Evolutionary conservation across 2,797 vertebrate genomes (phyloP).

Genomic region (Naso thynnoides): DNA sequence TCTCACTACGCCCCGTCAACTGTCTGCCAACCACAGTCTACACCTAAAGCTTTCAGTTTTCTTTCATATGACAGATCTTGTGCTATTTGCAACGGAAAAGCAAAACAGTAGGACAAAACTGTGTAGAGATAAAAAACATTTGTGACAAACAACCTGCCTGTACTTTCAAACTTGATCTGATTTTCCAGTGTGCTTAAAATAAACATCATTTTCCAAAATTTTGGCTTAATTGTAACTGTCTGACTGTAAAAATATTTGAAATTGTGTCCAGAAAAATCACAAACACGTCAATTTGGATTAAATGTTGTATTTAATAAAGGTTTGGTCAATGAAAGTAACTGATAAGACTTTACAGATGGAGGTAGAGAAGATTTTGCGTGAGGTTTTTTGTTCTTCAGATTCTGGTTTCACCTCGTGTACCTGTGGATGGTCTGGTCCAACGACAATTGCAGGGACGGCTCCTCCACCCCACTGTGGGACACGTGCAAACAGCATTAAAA

Average conservation of each 20-base stretch:
- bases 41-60: slow-evolving; percentile 38
- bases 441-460: slow-evolving; percentile 72
- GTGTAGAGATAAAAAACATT: neutral
- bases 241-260: neutral
- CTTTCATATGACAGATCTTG: neutral
- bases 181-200: neutral
- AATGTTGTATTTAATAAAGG: slow-evolving; percentile 32
- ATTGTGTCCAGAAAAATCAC: neutral
- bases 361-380: neutral
- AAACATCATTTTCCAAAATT: neutral
- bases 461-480: slow-evolving; percentile 75
- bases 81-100: slow-evolving; percentile 1
- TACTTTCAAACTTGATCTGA: neutral
- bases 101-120: slow-evolving; percentile 20
- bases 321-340: neutral
- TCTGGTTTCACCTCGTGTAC: slow-evolving; percentile 33
- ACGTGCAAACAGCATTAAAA: slow-evolving; percentile 32
- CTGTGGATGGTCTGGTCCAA: slow-evolving; percentile 63
- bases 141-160: neutral
- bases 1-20: slow-evolving; percentile 58
- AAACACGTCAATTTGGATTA: slow-evolving; percentile 11
- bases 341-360: slow-evolving; percentile 13
- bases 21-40: slow-evolving; percentile 57
- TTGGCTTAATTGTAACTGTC: neutral
- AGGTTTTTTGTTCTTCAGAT: slow-evolving; percentile 9